Conservation (phyloP, 1,140 invertebrate genomes). For the Penaeus japonicus region DNA sequence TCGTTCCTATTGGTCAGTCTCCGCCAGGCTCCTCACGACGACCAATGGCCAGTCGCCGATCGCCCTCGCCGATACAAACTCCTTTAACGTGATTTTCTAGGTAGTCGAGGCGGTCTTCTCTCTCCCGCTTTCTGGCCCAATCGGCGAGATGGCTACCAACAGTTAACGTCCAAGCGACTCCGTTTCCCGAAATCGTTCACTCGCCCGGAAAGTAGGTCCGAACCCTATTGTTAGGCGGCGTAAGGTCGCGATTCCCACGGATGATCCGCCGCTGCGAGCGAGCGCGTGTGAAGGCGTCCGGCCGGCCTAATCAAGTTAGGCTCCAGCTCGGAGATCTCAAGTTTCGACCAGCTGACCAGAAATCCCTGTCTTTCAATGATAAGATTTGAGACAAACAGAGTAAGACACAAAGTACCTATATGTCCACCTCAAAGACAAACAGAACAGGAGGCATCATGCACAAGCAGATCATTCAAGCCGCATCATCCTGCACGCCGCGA, state of each 20-base stretch:
- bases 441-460: no score
- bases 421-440: no score
- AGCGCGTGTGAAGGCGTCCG: conserved; percentile 11
- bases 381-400: no score
- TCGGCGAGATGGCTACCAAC: conserved; percentile 38
- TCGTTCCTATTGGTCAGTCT: conserved; percentile 43
- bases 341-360: conserved; percentile 14
- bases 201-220: background rate
- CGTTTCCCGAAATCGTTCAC: conserved; percentile 35
- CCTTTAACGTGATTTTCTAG: conserved; percentile 48
- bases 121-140: background rate
- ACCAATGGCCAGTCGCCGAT: conserved; percentile 41
- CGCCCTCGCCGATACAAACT: conserved; percentile 20
- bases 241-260: background rate
- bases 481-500: no score
- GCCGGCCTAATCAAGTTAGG: conserved; percentile 18
- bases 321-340: conserved; percentile 7
- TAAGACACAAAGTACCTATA: no score
- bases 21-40: background rate
- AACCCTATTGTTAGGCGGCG: background rate
- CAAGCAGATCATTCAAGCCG: no score
- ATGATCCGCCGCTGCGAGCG: background rate
- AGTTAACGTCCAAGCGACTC: background rate
- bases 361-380: conserved; percentile 14
- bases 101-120: background rate